Evolutionary conservation across 1,140 invertebrate genomes (phyloP), one percentile per base, ranked within the genome.

Genomic region (Anastrepha ludens): DNA sequence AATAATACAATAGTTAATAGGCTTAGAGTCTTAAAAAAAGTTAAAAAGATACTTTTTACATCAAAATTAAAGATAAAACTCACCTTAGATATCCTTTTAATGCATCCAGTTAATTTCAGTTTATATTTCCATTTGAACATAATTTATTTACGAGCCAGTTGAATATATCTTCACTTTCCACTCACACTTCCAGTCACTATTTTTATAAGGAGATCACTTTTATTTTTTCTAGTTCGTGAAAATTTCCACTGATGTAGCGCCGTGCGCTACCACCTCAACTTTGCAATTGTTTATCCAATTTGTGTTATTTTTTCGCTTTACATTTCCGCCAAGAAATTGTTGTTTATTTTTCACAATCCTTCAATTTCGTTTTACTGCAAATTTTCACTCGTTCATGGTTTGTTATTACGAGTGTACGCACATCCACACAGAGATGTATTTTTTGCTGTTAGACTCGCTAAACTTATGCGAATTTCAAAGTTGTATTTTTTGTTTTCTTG

Each of bases 391-490:
- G 29, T 29, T 29, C 29, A 29, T 29, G 29, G 29, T 62, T 62
- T 62, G 64, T 67, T 29, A 29, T 20, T 29, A 41, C 47, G 29
- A 29, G 29, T 29, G 1, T 29, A 29, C 29, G 29, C 29, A 29
- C 29, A 29, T 29, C 29, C 29, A 29, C 29, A 29, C 29, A 29
- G 29, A 29, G 29, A 29, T 62, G 60, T n/a, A n/a, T 15, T 62
- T 62, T 17, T 15, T 62, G 60, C 15, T 62, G 15, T 62, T 62
- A 62, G 47, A 50, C 47, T 50, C 15, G 44, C 47, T 55, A n/a
- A 55, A 81, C n/a, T 81, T 29, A 29, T 15, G 74, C 7, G 55
- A 55, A 55, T 17, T 81, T 81, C 47, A 55, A 81, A 81, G 47
- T 58, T 55, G 9, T 50, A 29, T 47, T 50, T 50, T 81, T 78